These are phyloP conservation scores for Xenus cinereus DNA, from an alignment of 2,113 vertebrate species.

Conservation along the genomic window DNA sequence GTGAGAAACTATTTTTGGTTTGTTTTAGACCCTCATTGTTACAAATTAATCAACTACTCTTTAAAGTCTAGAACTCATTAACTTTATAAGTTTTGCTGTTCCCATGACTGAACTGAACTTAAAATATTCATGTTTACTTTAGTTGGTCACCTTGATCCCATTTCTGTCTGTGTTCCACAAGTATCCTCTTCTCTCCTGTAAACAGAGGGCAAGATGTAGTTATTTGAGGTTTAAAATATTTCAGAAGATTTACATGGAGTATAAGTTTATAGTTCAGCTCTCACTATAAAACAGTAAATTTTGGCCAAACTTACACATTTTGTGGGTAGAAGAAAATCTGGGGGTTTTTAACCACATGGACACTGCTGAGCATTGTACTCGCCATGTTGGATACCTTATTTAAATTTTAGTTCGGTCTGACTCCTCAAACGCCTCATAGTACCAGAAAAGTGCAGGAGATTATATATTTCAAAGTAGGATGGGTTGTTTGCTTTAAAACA, in stretches of 20 bases:
- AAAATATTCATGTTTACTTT: slow-evolving; percentile 63
- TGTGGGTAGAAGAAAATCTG: neutral
- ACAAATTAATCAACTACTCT: slow-evolving; percentile 82
- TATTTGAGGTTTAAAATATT: neutral
- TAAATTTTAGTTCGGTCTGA: neutral
- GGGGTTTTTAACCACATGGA: neutral
- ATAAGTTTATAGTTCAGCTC: neutral
- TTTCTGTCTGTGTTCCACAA: neutral
- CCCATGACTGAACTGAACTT: slow-evolving; percentile 73
- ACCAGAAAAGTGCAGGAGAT: neutral
- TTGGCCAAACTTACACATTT: neutral
- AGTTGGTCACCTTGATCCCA: slow-evolving; percentile 27
- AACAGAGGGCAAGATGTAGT: neutral
- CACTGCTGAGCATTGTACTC: neutral
- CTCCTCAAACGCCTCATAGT: neutral
- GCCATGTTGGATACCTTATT: neutral
- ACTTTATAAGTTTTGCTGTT: slow-evolving; percentile 77
- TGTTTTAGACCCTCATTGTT: slow-evolving; percentile 76
- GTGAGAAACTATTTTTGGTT: slow-evolving; percentile 77
- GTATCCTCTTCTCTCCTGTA: slow-evolving; percentile 2
- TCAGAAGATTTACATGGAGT: neutral
- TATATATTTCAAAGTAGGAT: neutral
- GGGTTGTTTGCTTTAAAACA: neutral
- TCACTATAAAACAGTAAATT: neutral
- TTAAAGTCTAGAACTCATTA: slow-evolving; percentile 83